phyloP scores from a whole-genome alignment of 2,113 vertebrate genomes.

The Lampris incognitus region DNA sequence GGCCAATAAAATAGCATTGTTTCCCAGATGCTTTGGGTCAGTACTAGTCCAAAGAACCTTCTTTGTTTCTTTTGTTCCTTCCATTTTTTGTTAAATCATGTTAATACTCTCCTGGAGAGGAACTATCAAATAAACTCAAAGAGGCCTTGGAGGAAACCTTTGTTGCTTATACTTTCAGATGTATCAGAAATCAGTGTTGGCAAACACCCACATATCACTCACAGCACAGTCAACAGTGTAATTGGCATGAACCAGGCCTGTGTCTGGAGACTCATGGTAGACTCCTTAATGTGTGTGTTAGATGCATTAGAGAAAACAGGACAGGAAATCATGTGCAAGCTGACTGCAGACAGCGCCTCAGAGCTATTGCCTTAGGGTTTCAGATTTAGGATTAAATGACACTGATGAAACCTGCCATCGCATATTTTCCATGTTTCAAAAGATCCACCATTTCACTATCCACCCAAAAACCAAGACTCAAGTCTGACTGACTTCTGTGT shows the following conservation, averaged over 20 bases:
- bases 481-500: no score
- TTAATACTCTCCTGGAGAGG: not conserved
- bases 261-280: not conserved
- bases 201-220: not conserved
- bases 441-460: no score
- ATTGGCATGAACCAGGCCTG: not conserved
- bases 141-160: constrained; percentile 4
- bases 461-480: no score
- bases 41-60: not conserved
- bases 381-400: no score
- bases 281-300: constrained; percentile 8
- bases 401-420: no score
- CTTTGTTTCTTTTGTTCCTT: not conserved
- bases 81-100: not conserved
- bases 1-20: constrained; percentile 3
- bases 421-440: no score
- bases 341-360: not conserved
- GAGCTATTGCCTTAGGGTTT: no score
- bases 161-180: constrained; percentile 19
- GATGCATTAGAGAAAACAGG: not conserved
- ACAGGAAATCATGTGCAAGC: not conserved
- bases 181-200: constrained; percentile 7
- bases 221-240: not conserved
- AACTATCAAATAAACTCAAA: constrained; percentile 13
- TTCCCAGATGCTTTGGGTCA: constrained; percentile 2